Percentiles rank a stretch among this genome's conserved stretches.
Evolutionary conservation across 2,888 invertebrate species (phyloP).

Genomic region (Diarsia mendica): DNA sequence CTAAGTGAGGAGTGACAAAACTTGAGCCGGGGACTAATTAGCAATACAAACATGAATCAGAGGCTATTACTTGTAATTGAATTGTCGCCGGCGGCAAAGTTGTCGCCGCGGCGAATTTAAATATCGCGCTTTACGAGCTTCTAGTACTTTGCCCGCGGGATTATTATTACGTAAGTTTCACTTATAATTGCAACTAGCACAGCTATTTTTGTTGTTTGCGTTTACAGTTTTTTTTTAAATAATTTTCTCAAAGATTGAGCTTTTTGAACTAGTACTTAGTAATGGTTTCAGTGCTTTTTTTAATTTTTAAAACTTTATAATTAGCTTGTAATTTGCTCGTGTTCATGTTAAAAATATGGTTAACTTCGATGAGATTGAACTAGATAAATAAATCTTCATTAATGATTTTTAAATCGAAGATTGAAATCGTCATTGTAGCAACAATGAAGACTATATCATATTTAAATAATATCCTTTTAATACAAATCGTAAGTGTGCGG

Average conservation of each 20-base stretch:
- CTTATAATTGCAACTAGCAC: conserved; percentile 66
- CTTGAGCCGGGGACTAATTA: conserved; percentile 89
- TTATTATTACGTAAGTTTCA: conserved; percentile 74
- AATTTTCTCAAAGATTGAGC: not conserved
- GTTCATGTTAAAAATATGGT: not conserved
- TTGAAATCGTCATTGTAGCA: not conserved
- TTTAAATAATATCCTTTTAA: conserved; percentile 53
- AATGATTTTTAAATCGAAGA: too few relatives aligned
- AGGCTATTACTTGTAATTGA: conserved; percentile 90
- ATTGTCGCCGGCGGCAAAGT: conserved; percentile 88
- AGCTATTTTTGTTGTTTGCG: conserved; percentile 34
- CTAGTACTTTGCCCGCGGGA: conserved; percentile 76
- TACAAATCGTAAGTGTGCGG: conserved; percentile 52
- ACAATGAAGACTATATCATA: conserved; percentile 27
- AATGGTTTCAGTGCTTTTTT: not conserved
- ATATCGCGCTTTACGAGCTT: conserved; percentile 86
- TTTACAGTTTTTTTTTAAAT: conserved; percentile 18
- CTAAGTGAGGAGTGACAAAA: conserved; percentile 89
- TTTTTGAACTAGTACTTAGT: not conserved
- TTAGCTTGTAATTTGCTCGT: not conserved
- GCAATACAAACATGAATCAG: conserved; percentile 91
- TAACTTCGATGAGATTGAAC: not conserved
- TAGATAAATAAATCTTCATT: not conserved
- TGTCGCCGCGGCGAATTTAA: conserved; percentile 87
- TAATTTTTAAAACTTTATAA: not conserved